Evolutionary conservation across 2,113 vertebrate species (phyloP).

Genomic region (Camelus dromedarius): DNA sequence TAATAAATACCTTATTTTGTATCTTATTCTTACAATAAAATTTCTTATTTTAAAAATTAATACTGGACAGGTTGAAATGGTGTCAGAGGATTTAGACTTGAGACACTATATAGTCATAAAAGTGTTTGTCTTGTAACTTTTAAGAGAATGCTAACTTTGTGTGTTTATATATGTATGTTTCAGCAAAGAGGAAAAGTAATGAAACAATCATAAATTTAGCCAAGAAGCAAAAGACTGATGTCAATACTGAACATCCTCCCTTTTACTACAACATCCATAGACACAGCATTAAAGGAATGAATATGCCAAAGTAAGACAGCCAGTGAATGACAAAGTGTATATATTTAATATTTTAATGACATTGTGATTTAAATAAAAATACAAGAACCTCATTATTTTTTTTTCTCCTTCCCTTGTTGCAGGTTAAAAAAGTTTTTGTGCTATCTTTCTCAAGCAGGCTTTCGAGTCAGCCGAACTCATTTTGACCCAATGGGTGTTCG

Average conservation of each 20-base stretch:
- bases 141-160: background rate
- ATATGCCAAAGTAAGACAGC: conserved; percentile 96
- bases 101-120: background rate
- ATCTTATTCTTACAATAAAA: background rate
- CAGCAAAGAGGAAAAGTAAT: conserved; percentile 93
- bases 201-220: conserved; percentile 86
- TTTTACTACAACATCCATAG: conserved; percentile 99
- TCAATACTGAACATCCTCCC: conserved; percentile 92
- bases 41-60: conserved; percentile 7
- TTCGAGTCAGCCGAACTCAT: conserved; percentile 96
- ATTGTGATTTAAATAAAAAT: background rate
- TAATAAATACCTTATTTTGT: background rate
- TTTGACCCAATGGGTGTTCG: conserved; percentile 98
- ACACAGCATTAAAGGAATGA: conserved; percentile 97
- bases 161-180: conserved; percentile 36
- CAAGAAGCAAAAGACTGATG: conserved; percentile 92
- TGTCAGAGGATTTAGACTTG: background rate
- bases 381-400: background rate
- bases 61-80: background rate
- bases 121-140: background rate
- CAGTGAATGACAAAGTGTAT: background rate
- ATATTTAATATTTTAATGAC: background rate
- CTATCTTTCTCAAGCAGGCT: conserved; percentile 95
- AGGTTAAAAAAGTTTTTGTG: conserved; percentile 97
- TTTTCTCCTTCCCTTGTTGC: conserved; percentile 38